Base-by-base conservation (phyloP, 2,797 vertebrate species). In the Coranthus polyacanthus region DNA sequence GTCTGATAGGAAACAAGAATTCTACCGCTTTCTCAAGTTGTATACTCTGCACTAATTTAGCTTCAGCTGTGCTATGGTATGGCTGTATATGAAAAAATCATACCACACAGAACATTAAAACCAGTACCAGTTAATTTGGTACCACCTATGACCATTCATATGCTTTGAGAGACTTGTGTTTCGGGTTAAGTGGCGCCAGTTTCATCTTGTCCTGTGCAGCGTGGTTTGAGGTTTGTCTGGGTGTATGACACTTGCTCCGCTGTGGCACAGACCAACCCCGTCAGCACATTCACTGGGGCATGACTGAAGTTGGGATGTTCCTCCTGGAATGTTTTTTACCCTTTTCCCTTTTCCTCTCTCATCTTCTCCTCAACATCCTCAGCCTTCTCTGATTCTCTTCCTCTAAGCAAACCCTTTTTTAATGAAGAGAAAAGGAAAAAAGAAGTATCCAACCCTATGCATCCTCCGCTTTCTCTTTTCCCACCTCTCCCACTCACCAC, bases 401-500 rank as follows among this genome's bases (percentile, higher is more conserved):
- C 29, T 72, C 39, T 49, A n/a, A 60, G 55, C 42, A 74, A 71
- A 73, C 39, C 60, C 44, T 69, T 84, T 67, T 73, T 65, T 72
- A 61, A 69, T 68, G 44, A 82, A 74, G 65, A 62, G 50, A 39
- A 20, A 72, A 36, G 16, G 8, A 17, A 34, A 67, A 55, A 64
- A 63, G 66, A 73, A 42, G 54, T 53, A 78, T 55, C 52, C 59
- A 24, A 32, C 54, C 24, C 51, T 17, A 46, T 20, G 22, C 50
- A 24, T 73, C 52, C 41, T 61, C 46, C 9, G 8, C 44, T 0
- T 10, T 70, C 61, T 62, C 54, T 68, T 68, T 77, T 72, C 53
- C 78, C 83, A 85, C 81, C 72, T 85, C 89, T 88, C 90, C 87
- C 86, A 87, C 88, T 84, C 81, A 66, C 89, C 91, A 88, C 81